phyloP scores from a whole-genome alignment of 2,113 vertebrate genomes.

The Sula dactylatra region DNA sequence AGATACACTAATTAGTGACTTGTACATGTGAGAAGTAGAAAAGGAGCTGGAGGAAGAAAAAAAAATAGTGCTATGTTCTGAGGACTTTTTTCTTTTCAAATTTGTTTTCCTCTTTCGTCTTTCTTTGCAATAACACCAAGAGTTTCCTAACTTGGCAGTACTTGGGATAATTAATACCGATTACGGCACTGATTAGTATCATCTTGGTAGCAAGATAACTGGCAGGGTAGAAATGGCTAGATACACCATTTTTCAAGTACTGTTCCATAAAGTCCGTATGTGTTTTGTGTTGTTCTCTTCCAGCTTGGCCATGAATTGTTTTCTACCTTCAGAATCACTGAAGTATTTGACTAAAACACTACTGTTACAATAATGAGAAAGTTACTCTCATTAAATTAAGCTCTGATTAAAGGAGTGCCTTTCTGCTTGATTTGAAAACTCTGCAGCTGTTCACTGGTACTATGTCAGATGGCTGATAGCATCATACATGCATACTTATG shows the following conservation, averaged over 20 bases:
- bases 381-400: neutral
- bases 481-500: neutral
- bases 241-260: neutral
- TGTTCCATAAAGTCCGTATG: neutral
- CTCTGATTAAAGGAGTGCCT: neutral
- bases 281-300: neutral
- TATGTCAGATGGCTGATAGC: neutral
- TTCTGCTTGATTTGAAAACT: neutral
- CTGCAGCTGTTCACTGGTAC: neutral
- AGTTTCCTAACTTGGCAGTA: neutral
- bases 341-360: neutral
- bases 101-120: conserved; percentile 26
- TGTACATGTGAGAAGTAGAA: neutral
- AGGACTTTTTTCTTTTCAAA: neutral
- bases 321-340: neutral
- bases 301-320: neutral
- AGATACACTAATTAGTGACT: conserved; percentile 42
- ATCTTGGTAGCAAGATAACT: neutral
- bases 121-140: neutral
- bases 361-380: neutral
- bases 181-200: neutral
- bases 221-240: neutral
- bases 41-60: neutral
- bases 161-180: conserved; percentile 24
- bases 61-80: neutral